Base-by-base conservation (phyloP, 2,888 invertebrate species). In the Clostera curtula region DNA sequence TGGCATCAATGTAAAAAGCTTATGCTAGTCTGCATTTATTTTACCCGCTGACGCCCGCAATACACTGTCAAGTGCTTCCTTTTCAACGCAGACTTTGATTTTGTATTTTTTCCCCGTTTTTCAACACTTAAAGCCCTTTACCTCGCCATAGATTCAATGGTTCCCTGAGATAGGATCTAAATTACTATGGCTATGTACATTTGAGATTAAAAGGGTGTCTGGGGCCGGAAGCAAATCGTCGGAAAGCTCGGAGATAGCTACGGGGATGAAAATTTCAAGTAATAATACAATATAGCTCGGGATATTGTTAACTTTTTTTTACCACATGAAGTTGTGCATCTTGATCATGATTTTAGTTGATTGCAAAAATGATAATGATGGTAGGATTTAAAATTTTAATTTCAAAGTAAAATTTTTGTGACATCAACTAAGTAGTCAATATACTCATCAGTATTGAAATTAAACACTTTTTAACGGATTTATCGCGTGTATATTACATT, bases 121-220 rank as follows among this genome's bases (percentile, higher is more conserved):
- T 62, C 49, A 56, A 63, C 69, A 70, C 71, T 71, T 69, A 57
- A 53, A 51, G 43, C 65, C 60, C 69, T 55, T 67, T 52, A 57
- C 56, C 44, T 43, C 45, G 38, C 52, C 58, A 57, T 56, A 64
- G 63, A 73, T 66, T 70, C 71, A 71, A 71, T 69, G 71, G 63
- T 51, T 47, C 64, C 61, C 63, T 57, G 56, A 57, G 76, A 79
- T 77, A 73, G 62, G 64, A 75, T 76, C 76, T 76, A 75, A 79
- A 79, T 77, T 75, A 74, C 74, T 60, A 53, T 58, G 64, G 68
- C 61, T 68, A 64, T 71, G 72, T 68, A 69, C 76, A 74, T 73
- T 64, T 65, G 63, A 70, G 74, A 75, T 75, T 74, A 73, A 76
- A 77, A 64, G 74, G 77, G 75, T 72, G 77, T 80, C 77, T 79